A percentile compares a stretch with the other conserved stretches of the same genome.
Conservation (phyloP, 2,797 vertebrate genomes). For the Aplochiton taeniatus region DNA sequence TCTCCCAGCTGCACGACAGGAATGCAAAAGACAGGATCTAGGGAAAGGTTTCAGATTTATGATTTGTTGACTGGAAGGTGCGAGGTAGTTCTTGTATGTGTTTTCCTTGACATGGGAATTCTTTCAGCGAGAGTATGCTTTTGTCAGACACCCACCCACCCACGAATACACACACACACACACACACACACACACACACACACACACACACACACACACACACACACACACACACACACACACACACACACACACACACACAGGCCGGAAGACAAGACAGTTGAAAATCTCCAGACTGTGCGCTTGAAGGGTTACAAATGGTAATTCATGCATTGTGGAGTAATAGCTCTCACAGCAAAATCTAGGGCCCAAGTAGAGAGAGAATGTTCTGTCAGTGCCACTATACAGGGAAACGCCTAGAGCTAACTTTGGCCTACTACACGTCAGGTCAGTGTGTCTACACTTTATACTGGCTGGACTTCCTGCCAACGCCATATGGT, state of each 20-base stretch:
- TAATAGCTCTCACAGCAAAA: not conserved
- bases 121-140: conserved; percentile 4
- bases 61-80: conserved; percentile 69
- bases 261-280: conserved; percentile 7
- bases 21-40: conserved; percentile 34
- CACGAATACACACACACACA: conserved; percentile 3
- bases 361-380: too few species aligned
- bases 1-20: conserved; percentile 25
- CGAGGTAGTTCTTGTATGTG: conserved; percentile 56
- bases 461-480: too few species aligned
- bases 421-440: too few species aligned
- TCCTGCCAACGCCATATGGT: too few species aligned
- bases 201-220: conserved; percentile 16
- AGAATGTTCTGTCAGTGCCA: too few species aligned
- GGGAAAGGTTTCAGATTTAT: conserved; percentile 49
- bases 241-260: not conserved
- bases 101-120: conserved; percentile 34
- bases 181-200: conserved; percentile 11
- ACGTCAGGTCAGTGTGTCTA: too few species aligned
- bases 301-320: conserved; percentile 45
- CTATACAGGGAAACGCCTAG: too few species aligned
- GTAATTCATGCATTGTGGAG: not conserved
- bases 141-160: not conserved
- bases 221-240: conserved; percentile 17
- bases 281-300: conserved; percentile 33